Base-by-base conservation (phyloP, 2,888 invertebrate species). In the Copidosoma aretas region DNA sequence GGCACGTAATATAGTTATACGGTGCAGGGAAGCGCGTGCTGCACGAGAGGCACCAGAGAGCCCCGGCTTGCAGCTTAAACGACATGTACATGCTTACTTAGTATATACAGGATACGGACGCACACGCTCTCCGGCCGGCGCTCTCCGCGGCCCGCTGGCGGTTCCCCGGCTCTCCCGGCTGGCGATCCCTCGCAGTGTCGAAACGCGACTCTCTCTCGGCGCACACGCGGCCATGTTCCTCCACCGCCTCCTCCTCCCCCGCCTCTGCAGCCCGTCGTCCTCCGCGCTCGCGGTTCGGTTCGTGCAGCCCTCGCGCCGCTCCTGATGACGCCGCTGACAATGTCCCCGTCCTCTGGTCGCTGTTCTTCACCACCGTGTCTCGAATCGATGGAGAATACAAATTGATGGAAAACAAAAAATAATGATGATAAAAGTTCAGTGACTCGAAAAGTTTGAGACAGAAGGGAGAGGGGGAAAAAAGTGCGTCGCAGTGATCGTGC, bases 201-300 rank as follows among this genome's bases (percentile, higher is more conserved):
- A 63, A 46, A 25, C 67, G 61, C 49, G 61, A 66, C 22, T 52
- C 66, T 60, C 60, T 51, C 53, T 24, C 53, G 22, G 53, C 24
- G 53, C 53, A 21, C 52, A 21, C 21, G 53, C 53, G 53, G 53
- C 53, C 22, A 21, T 24, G 15, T 21, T 24, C 53, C 12, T 24
- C 24, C 22, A 22, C 22, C 21, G 1, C 5, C 15, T 24, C 24
- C 17, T 24, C 53, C 12, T 19, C 10, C 1, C 25, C 52, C 19
- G 10, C 52, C 41, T 1, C 10, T 21, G 19, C 39, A 10, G 51
- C 39, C 52, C 52, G 52, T 41, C 22, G 51, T 43, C 17, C 17
- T 21, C 43, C 43, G 43, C 17, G 43, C 12, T 46, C n/a, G n/a
- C n/a, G 43, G 15, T 15, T 15, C 4, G 3, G 8, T 12, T 12